phyloP scores from a whole-genome alignment of 2,888 invertebrate genomes.

The Drosophila paranaensis region DNA sequence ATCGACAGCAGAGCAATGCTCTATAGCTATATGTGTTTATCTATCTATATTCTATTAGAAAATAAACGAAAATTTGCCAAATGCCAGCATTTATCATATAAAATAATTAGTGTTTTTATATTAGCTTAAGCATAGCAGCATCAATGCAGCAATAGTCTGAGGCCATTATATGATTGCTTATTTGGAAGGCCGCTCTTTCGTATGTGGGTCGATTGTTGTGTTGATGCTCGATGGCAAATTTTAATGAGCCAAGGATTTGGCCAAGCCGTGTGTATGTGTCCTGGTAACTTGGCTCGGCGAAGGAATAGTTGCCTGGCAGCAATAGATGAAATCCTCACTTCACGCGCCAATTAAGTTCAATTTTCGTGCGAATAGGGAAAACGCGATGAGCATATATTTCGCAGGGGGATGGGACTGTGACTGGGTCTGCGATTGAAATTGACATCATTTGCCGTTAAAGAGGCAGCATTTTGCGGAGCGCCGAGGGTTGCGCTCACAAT shows the following conservation, averaged over 20 bases:
- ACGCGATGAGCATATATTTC: conserved; percentile 35
- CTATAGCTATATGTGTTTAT: not conserved
- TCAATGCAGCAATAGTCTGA: not conserved
- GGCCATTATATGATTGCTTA: conserved; percentile 1
- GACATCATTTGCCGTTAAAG: conserved; percentile 77
- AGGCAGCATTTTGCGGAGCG: conserved; percentile 37
- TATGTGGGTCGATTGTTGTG: conserved; percentile 20
- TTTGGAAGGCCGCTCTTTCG: conserved; percentile 21
- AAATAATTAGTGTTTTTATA: no score
- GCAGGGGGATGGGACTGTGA: not conserved
- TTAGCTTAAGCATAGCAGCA: not conserved
- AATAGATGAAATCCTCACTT: conserved; percentile 61
- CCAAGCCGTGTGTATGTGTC: not conserved
- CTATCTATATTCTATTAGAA: not conserved
- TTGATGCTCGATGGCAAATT: conserved; percentile 49
- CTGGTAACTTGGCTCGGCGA: conserved; percentile 23
- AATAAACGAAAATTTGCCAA: not conserved
- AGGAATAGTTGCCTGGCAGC: conserved; percentile 61
- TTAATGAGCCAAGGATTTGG: conserved; percentile 46
- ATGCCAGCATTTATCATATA: no score
- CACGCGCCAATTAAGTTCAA: conserved; percentile 77
- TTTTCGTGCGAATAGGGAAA: conserved; percentile 55
- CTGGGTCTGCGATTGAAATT: conserved; percentile 50
- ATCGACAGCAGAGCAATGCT: no score
- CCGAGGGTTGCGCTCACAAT: conserved; percentile 68